Conservation (phyloP, 2,888 invertebrate species). For the Agrilus biguttatus region DNA sequence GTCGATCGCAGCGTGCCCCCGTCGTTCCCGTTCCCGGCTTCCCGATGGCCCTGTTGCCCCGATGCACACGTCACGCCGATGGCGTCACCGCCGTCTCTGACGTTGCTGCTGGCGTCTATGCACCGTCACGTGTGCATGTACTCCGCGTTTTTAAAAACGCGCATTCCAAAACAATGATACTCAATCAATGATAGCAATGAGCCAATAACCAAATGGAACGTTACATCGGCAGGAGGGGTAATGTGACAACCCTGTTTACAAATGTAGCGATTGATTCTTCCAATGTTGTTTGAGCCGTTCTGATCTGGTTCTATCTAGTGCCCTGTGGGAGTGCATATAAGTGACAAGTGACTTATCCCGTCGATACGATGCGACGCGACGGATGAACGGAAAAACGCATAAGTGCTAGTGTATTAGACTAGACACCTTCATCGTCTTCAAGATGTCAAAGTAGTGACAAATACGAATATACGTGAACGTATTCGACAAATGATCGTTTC, state of each 20-base stretch:
- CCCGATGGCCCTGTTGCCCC: too few relatives aligned
- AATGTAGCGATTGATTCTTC: conserved; percentile 36
- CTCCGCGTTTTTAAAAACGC: conserved; percentile 35
- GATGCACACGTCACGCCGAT: too few relatives aligned
- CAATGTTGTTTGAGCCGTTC: conserved; percentile 33
- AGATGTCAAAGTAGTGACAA: too few relatives aligned
- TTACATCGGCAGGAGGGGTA: conserved; percentile 26
- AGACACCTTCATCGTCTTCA: too few relatives aligned
- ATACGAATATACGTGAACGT: too few relatives aligned
- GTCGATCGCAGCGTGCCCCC: too few relatives aligned
- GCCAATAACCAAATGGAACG: conserved; percentile 36
- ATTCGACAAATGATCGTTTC: too few relatives aligned
- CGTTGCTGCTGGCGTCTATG: too few relatives aligned
- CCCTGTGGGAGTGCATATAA: conserved; percentile 20
- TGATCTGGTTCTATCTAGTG: conserved; percentile 29
- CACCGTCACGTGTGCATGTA: conserved; percentile 17
- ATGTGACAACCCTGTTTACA: conserved; percentile 37
- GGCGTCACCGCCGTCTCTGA: too few relatives aligned
- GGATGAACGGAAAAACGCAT: conserved; percentile 4
- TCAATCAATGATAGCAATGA: conserved; percentile 37
- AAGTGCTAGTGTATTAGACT: background rate
- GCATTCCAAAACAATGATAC: conserved; percentile 37
- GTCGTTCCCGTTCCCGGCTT: too few relatives aligned
- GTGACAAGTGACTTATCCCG: conserved; percentile 15
- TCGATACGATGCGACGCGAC: background rate